Evolutionary conservation across 2,888 invertebrate species (phyloP).

Genomic region (Xanthia icteritia): DNA sequence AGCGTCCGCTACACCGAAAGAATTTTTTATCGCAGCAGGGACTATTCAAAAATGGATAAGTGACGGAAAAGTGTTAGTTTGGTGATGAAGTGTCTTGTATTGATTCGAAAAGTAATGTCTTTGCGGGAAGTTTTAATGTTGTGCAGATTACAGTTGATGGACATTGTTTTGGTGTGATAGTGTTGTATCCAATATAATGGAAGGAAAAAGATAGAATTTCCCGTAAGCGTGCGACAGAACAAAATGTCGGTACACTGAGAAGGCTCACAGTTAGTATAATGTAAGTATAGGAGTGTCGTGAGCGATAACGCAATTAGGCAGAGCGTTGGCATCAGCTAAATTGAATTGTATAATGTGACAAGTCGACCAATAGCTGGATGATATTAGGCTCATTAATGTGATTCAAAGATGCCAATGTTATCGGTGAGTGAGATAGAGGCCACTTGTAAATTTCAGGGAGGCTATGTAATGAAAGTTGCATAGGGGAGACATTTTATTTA

Average conservation of each 20-base stretch:
- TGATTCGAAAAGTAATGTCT: constrained; percentile 76
- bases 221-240: constrained; percentile 80
- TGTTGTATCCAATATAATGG: constrained; percentile 90
- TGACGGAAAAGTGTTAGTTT: constrained; percentile 87
- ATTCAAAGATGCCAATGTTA: constrained; percentile 76
- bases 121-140: constrained; percentile 83
- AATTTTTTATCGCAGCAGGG: constrained; percentile 89
- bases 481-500: constrained; percentile 84
- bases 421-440: constrained; percentile 72
- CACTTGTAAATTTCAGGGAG: constrained; percentile 80
- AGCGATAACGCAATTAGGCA: constrained; percentile 73
- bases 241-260: constrained; percentile 78
- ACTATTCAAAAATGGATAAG: constrained; percentile 86
- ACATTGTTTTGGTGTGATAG: constrained; percentile 89
- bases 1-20: constrained; percentile 84
- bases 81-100: constrained; percentile 85
- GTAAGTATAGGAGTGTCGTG: constrained; percentile 81
- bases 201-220: constrained; percentile 86
- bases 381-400: constrained; percentile 81
- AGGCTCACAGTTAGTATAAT: constrained; percentile 79
- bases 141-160: constrained; percentile 81
- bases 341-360: constrained; percentile 78
- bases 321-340: constrained; percentile 77
- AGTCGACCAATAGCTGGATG: constrained; percentile 75
- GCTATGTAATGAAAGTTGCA: constrained; percentile 78